Base-by-base conservation (phyloP, 2,888 invertebrate species). In the Drosophila percnosoma region DNA sequence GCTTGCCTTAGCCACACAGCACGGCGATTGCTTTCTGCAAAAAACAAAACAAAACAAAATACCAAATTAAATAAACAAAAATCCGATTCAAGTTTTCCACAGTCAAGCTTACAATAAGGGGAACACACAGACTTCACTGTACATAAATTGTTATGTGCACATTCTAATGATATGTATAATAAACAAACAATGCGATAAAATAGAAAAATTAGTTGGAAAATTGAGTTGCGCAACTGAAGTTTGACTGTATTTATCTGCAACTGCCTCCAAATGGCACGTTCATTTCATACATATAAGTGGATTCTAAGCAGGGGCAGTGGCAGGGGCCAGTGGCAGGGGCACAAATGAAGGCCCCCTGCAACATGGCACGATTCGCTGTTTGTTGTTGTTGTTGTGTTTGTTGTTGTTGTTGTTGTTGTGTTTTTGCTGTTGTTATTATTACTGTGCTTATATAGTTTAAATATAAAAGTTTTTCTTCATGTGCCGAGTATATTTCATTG, bases 11-110 rank as follows among this genome's bases (percentile, higher is more conserved):
- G 58, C 68, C 33, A 11, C 53, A 77, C 82, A 73, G 70, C 36
- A 55, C 94, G 68, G 54, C 75, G 87, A 90, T 95, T 95, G 95
- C 95, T 95, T 93, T 93, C 94, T 94, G 93, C 27, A 94, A 94
- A 75, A 78, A 65, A 57, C 4, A 13, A 34, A 8, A 8, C 7
- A 21, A 15, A 21, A 21, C 7, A 45, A 45, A 45, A 45, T 21
- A 45, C 21, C 21, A 45, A 45, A 45, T 45, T 45, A 21, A 45
- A 55, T 33, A 71, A 27, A 40, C 15, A 58, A n/a, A n/a, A 57
- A 27, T 61, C 24, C 53, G 38, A 31, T 53, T 38, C 29, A 31
- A 53, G 24, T 24, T 40, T 6, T 7, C 6, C 27, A 54, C 54
- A 36, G 36, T 54, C 13, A 54, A 36, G 54, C 34, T 18, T 15